Base-by-base conservation (phyloP, 1,140 invertebrate species). In the Euschistus heros region DNA sequence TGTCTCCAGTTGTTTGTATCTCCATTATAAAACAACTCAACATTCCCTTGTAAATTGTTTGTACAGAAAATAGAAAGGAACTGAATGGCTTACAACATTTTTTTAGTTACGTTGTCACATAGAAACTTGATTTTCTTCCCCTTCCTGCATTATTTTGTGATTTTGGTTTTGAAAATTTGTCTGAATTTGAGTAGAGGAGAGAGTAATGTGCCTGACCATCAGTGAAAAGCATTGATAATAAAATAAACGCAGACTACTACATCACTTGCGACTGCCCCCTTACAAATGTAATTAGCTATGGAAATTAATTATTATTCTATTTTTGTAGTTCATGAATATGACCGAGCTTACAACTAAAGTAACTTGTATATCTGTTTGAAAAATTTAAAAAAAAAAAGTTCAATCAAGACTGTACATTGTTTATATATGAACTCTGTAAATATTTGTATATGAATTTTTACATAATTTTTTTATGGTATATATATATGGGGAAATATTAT, bases 361-460 rank as follows among this genome's bases (percentile, higher is more conserved):
- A 57, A 65, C 52, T 22, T 66, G 60, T 66, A 62, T 66, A 66
- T 66, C 59, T 54, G 52, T 54, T 54, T 54, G 22, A 54, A 54
- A 47, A 47, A 14, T 61, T 66, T 60, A 42, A 66, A 66, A 47
- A 44, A 42, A 20, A 47, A 46, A 13, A 46, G 44, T 18, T 62
- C 26, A 27, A 22, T 66, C 64, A 66, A 66, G 64, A 66, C 64
- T 66, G 64, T 66, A 66, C 64, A 66, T 66, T 66, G 65, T 66
- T 66, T 62, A 54, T 18, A 50, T 66, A 66, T 52, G 59, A 55
- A 26, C 33, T 24, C 15, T 66, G 65, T 66, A 66, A 62, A 66
- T 66, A 66, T 66, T 66, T 66, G 65, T 66, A 66, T 62, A 66
- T 66, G 65, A 54, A 66, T 66, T 66, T 66, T 66, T 66, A 66